Conservation (phyloP, 2,888 invertebrate species). For the Yponomeuta malinellus region DNA sequence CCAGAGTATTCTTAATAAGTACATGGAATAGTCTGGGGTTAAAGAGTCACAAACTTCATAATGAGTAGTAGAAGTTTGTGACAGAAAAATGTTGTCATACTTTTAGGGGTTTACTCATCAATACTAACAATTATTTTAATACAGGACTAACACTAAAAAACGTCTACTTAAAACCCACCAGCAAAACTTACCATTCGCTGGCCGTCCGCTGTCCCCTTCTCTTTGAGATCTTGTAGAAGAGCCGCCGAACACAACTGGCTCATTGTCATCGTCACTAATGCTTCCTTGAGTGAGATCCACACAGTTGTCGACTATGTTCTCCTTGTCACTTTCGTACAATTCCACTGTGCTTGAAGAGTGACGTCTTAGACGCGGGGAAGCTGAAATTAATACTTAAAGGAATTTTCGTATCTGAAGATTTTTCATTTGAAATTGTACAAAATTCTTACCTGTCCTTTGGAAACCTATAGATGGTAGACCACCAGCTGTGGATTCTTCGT, state of each 20-base stretch:
- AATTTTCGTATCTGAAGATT: background rate
- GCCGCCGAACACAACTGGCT: background rate
- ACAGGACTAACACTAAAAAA: too few relatives aligned
- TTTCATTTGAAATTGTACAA: background rate
- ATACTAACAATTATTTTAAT: too few relatives aligned
- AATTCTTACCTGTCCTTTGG: background rate
- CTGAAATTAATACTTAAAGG: background rate
- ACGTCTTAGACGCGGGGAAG: background rate
- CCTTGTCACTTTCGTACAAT: constrained; percentile 8
- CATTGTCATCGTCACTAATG: constrained; percentile 2
- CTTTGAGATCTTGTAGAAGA: background rate
- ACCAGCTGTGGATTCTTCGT: background rate
- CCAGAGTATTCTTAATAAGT: too few relatives aligned
- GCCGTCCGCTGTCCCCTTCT: background rate
- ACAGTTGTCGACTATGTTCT: constrained; percentile 15
- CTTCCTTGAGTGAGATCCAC: constrained; percentile 20
- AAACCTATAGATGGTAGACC: background rate
- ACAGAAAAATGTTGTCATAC: too few relatives aligned
- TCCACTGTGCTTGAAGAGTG: constrained; percentile 1
- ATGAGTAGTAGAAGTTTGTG: too few relatives aligned
- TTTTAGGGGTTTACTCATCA: too few relatives aligned
- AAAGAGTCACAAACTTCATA: too few relatives aligned
- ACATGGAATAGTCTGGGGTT: too few relatives aligned
- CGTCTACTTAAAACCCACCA: background rate
- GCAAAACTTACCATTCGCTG: background rate